Base-by-base conservation (phyloP, 92 coral and sea anemone species). In the Porites lobata region DNA sequence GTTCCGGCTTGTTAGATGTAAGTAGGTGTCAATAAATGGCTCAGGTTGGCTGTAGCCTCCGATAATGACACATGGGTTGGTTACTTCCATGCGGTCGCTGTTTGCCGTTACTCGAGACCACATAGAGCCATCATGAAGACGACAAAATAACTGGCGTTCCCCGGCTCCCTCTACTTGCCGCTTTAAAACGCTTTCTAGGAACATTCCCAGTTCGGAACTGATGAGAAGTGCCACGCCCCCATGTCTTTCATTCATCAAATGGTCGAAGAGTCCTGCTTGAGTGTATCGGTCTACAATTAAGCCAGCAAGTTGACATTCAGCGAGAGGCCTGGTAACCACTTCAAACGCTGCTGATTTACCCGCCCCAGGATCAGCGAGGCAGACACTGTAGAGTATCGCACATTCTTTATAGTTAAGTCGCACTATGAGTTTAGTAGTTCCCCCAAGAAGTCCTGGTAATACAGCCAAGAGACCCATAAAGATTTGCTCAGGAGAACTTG, bases 21-120 rank as follows among this genome's bases (percentile, higher is more conserved):
- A 83, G 20, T 64, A 85, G 53, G 71, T 76, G n/a, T 76, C 47
- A 11, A 77, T 77, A 54, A 85, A 85, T 54, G 89, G 47, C 8
- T 85, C 89, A 4, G 89, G 89, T 57, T 77, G 84, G 43, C 89
- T 85, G 63, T 85, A 85, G 8, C 84, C 89, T 0, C 89, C 89
- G 38, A 85, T 77, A 5, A 77, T 53, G 38, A 51, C 22, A 18
- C 58, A 47, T 0, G 89, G 87, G 9, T 54, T 58, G 3, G 47
- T 51, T 6, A 69, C 38, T 58, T 69, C 79, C 79, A 83, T 50
- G 6, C 58, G 53, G 69, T 72, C 79, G 14, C 54, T 54, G 72
- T 83, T 72, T 71, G 58, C 87, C 10, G 22, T 38, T 1, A 47
- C 57, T 52, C n/a, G 47, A 38, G 79, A 72, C 87, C 87, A 81